These are phyloP conservation scores for Sitophilus oryzae DNA, from an alignment of 1,140 invertebrate species.

Conservation along the genomic window DNA sequence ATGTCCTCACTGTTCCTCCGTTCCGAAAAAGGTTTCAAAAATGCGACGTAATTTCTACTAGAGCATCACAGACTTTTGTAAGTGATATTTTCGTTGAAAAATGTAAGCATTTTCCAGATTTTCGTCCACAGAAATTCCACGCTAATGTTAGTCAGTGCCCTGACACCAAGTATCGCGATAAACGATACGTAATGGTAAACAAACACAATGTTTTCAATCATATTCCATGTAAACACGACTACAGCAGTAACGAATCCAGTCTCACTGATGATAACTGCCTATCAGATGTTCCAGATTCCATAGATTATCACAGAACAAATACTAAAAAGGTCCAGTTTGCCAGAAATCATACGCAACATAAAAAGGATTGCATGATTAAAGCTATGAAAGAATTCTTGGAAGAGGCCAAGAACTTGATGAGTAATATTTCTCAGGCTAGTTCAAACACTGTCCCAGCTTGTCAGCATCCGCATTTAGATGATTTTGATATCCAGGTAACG, in stretches of 20 bases:
- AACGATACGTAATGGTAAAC: not conserved
- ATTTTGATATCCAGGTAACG: slow-evolving; percentile 37
- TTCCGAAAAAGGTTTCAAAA: slow-evolving; percentile 5
- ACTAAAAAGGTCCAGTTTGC: slow-evolving; percentile 35
- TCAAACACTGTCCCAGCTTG: slow-evolving; percentile 22
- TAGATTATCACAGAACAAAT: slow-evolving; percentile 33
- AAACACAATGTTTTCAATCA: not conserved
- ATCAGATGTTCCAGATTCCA: slow-evolving; percentile 31
- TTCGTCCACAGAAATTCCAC: slow-evolving; percentile 1
- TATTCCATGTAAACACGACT: not conserved
- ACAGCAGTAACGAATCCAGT: slow-evolving; percentile 6
- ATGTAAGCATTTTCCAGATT: slow-evolving; percentile 6
- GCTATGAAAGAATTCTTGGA: slow-evolving; percentile 41
- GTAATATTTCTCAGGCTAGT: slow-evolving; percentile 33
- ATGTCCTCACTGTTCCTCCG: slow-evolving; percentile 7
- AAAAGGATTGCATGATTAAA: slow-evolving; percentile 29
- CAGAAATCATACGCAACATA: slow-evolving; percentile 9
- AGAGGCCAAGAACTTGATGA: slow-evolving; percentile 39
- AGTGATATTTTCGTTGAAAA: not conserved
- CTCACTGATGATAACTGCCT: slow-evolving; percentile 8
- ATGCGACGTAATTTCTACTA: slow-evolving; percentile 4
- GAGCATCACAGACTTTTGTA: slow-evolving; percentile 3
- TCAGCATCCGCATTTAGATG: slow-evolving; percentile 15
- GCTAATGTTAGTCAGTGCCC: not conserved
- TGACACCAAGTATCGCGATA: not conserved